phyloP scores from a whole-genome alignment of 2,797 vertebrate genomes.

The Anas acuta region DNA sequence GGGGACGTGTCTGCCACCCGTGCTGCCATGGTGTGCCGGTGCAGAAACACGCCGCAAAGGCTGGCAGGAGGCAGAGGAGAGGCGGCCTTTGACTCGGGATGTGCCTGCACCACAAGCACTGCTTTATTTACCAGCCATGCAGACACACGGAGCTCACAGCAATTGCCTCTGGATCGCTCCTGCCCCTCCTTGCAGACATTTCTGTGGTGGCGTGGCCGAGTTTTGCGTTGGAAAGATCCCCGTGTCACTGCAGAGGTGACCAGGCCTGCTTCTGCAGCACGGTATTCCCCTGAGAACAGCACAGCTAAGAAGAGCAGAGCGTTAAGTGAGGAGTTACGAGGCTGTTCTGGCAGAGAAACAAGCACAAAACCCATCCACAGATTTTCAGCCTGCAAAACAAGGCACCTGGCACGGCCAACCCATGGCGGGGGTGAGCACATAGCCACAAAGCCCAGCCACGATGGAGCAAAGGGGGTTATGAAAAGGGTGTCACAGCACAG shows the following conservation, averaged over 20 bases:
- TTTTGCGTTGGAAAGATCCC: background rate
- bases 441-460: background rate
- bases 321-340: background rate
- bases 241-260: background rate
- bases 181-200: fast-evolving
- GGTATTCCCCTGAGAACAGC: background rate
- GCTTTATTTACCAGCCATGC: fast-evolving
- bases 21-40: background rate
- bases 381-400: background rate
- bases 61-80: background rate
- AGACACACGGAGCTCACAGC: background rate
- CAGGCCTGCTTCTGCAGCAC: background rate
- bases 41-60: background rate
- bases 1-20: background rate
- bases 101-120: background rate
- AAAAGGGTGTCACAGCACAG: background rate
- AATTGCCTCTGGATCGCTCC: background rate
- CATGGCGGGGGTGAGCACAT: too few relatives aligned
- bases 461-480: background rate
- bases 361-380: background rate
- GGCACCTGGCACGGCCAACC: background rate
- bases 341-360: background rate
- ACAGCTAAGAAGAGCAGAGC: background rate
- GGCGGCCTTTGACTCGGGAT: background rate
- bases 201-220: background rate